Percentiles rank a stretch among this genome's conserved stretches.
These are phyloP conservation scores for Harpalus rufipes DNA, from an alignment of 2,888 invertebrate species.

Conservation along the genomic window DNA sequence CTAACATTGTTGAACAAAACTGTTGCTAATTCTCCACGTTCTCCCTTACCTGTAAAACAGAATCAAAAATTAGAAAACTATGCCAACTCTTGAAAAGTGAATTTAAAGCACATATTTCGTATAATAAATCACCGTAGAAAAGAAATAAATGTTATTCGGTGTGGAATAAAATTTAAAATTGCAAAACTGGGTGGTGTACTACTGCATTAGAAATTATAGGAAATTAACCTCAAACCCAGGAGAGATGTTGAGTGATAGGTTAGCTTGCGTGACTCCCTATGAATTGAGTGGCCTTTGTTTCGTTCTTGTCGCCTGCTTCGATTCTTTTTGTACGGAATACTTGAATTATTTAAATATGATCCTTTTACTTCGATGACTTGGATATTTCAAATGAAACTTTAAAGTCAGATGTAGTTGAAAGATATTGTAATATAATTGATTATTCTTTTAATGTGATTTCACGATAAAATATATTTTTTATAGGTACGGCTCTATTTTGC, in stretches of 20 bases:
- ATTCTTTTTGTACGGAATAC: constrained; percentile 22
- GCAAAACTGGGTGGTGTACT: constrained; percentile 12
- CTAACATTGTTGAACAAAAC: too few species aligned
- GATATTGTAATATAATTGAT: constrained; percentile 37
- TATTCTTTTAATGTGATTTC: constrained; percentile 46
- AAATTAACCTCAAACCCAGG: constrained; percentile 11
- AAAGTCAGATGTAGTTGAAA: constrained; percentile 4
- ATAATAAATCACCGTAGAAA: constrained; percentile 24
- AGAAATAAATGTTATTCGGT: constrained; percentile 11
- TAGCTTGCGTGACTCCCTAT: constrained; percentile 20
- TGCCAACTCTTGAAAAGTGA: neutral
- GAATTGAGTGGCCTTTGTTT: constrained; percentile 47
- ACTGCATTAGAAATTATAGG: constrained; percentile 27
- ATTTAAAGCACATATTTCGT: neutral
- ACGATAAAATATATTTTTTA: neutral
- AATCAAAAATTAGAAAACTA: neutral
- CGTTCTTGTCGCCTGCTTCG: constrained; percentile 14
- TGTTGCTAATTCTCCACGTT: too few species aligned
- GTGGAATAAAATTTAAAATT: constrained; percentile 33
- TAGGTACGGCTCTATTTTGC: neutral
- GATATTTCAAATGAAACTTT: constrained; percentile 20
- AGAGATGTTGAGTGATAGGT: constrained; percentile 38
- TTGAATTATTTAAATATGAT: constrained; percentile 47
- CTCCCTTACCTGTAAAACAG: neutral
- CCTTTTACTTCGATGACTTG: constrained; percentile 42